These are phyloP conservation scores for Drosophila atripex DNA, from an alignment of 2,888 invertebrate species.

Conservation along the genomic window DNA sequence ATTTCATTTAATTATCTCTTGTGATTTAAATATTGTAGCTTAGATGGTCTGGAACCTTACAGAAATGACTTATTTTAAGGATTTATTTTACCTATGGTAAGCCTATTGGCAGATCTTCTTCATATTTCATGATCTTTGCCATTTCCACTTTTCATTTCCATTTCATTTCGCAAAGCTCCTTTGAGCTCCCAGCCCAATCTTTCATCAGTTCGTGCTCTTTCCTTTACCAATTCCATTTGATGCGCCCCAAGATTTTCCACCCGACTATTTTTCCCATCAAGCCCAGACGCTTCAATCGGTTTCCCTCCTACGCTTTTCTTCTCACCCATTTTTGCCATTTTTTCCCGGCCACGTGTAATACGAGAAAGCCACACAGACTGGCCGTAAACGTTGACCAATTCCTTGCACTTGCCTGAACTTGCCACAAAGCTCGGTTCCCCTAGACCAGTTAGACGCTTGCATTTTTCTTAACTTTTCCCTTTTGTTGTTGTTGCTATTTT, in stretches of 20 bases:
- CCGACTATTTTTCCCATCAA: slow-evolving; percentile 1
- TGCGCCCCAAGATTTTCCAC: slow-evolving; percentile 19
- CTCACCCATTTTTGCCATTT: slow-evolving; percentile 1
- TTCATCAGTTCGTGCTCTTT: slow-evolving; percentile 18
- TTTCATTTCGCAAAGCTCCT: slow-evolving; percentile 37
- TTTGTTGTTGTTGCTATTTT: slow-evolving; percentile 17
- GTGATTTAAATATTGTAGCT: not conserved
- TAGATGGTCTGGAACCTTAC: too few relatives aligned
- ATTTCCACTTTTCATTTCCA: slow-evolving; percentile 21
- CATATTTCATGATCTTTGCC: slow-evolving; percentile 5
- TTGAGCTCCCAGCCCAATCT: slow-evolving; percentile 22
- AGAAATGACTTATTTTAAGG: not conserved
- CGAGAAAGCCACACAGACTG: slow-evolving; percentile 29
- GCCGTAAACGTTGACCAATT: slow-evolving; percentile 40
- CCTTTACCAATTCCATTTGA: slow-evolving; percentile 28
- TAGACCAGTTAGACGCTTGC: slow-evolving; percentile 33
- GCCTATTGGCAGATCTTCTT: not conserved
- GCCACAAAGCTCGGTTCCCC: slow-evolving; percentile 40
- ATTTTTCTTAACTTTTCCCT: slow-evolving; percentile 18
- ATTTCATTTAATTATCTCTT: slow-evolving; percentile 25
- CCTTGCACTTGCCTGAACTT: slow-evolving; percentile 45
- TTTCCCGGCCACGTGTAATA: slow-evolving; percentile 58
- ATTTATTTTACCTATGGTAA: too few relatives aligned
- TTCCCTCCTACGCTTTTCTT: not conserved
- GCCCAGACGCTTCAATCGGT: slow-evolving; percentile 27